Conservation (phyloP, 2,888 invertebrate species). For the Gandaritis pyraliata region DNA sequence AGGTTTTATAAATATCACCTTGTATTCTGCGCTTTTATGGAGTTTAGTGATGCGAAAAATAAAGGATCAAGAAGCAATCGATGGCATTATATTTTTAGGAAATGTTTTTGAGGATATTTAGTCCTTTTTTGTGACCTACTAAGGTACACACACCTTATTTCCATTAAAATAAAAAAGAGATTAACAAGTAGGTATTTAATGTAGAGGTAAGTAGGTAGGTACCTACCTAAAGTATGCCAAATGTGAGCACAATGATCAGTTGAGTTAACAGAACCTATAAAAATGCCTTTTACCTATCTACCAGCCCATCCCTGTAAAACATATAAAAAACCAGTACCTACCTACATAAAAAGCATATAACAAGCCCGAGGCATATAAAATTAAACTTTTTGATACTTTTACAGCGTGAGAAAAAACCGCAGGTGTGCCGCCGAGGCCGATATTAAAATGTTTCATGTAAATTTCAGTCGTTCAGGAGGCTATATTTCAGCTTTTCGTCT, state of each 20-base stretch:
- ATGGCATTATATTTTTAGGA: not conserved
- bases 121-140: too few species aligned
- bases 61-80: slow-evolving; percentile 21
- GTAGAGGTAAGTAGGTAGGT: too few species aligned
- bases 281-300: too few species aligned
- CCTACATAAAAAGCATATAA: slow-evolving; percentile 48
- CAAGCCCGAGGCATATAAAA: slow-evolving; percentile 61
- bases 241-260: too few species aligned
- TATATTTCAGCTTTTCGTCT: slow-evolving; percentile 71
- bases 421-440: slow-evolving; percentile 68
- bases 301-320: slow-evolving; percentile 36
- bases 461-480: slow-evolving; percentile 74
- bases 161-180: too few species aligned
- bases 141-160: too few species aligned
- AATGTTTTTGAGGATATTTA: not conserved
- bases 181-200: too few species aligned
- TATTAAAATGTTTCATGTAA: slow-evolving; percentile 85
- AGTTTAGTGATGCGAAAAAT: slow-evolving; percentile 48
- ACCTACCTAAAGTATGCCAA: too few species aligned
- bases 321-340: slow-evolving; percentile 58
- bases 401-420: slow-evolving; percentile 80
- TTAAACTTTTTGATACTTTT: slow-evolving; percentile 66
- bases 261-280: too few species aligned
- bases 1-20: slow-evolving; percentile 57
- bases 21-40: slow-evolving; percentile 49